Evolutionary conservation across 2,113 vertebrate species (phyloP).

Genomic region (Poicephalus meyeri): DNA sequence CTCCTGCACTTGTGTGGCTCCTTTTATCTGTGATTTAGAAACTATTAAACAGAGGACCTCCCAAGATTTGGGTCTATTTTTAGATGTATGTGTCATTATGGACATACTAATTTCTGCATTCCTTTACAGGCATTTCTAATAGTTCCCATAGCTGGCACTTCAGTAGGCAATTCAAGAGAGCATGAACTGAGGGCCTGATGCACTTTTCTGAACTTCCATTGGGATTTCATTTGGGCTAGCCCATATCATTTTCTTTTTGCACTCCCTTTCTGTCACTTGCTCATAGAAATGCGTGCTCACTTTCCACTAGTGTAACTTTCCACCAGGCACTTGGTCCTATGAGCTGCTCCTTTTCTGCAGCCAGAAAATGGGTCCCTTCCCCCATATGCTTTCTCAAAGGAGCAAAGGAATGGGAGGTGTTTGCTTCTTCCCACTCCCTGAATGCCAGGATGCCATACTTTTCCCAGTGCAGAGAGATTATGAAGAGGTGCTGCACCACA

Average conservation of each 20-base stretch:
- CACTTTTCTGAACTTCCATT: neutral
- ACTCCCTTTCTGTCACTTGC: neutral
- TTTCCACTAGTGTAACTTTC: neutral
- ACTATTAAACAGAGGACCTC: neutral
- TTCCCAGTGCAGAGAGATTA: too few species aligned
- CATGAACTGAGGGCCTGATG: neutral
- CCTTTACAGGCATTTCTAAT: neutral
- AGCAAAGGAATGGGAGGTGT: neutral
- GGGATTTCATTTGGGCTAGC: neutral
- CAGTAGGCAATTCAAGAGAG: neutral
- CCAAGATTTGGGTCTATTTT: neutral
- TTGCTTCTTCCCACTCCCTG: neutral
- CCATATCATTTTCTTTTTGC: neutral
- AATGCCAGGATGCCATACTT: fast-evolving
- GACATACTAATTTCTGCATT: neutral
- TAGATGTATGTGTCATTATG: neutral
- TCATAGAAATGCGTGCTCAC: neutral
- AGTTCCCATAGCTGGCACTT: neutral
- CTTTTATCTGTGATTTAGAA: neutral
- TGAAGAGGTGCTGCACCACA: neutral
- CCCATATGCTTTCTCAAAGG: neutral
- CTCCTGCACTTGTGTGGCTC: neutral
- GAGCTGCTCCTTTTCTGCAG: neutral
- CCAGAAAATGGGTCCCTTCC: neutral
- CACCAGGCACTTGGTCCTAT: neutral